These are phyloP conservation scores for Xenus cinereus DNA, from an alignment of 2,113 vertebrate genomes.

Conservation along the genomic window DNA sequence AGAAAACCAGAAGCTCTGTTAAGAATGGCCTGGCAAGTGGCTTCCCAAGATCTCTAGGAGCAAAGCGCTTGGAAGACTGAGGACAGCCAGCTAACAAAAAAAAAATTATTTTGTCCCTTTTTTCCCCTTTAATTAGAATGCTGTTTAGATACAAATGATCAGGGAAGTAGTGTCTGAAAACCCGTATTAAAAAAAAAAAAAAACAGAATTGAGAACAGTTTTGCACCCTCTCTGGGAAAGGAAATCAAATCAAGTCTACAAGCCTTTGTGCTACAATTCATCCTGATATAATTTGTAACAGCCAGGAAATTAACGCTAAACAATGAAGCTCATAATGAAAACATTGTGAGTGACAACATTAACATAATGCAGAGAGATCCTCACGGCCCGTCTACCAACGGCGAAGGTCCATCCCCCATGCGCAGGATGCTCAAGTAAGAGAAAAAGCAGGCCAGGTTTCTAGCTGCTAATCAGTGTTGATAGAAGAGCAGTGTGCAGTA, in stretches of 20 bases:
- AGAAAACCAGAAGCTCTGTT: neutral
- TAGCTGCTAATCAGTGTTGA: conserved; percentile 26
- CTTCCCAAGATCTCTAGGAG: neutral
- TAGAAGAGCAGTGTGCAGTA: conserved; percentile 6
- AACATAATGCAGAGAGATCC: neutral
- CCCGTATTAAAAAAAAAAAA: neutral
- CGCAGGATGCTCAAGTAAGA: neutral
- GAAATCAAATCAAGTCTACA: conserved; percentile 21
- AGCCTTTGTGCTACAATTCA: conserved; percentile 23
- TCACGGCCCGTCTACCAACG: neutral
- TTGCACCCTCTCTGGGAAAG: neutral
- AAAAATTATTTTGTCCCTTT: neutral
- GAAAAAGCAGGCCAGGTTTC: conserved; percentile 16
- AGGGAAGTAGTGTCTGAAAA: neutral
- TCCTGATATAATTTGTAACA: conserved; percentile 9
- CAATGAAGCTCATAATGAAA: conserved; percentile 50
- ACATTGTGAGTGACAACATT: conserved; percentile 14
- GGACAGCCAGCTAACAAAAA: neutral
- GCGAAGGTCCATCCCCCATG: neutral
- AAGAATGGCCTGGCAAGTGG: neutral
- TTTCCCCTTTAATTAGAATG: neutral
- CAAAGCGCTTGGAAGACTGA: neutral
- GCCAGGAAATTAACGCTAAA: conserved; percentile 33
- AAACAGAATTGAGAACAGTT: neutral
- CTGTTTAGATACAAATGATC: neutral